Base-by-base conservation (phyloP, 2,888 invertebrate genomes). In the Trichacis sp. region DNA sequence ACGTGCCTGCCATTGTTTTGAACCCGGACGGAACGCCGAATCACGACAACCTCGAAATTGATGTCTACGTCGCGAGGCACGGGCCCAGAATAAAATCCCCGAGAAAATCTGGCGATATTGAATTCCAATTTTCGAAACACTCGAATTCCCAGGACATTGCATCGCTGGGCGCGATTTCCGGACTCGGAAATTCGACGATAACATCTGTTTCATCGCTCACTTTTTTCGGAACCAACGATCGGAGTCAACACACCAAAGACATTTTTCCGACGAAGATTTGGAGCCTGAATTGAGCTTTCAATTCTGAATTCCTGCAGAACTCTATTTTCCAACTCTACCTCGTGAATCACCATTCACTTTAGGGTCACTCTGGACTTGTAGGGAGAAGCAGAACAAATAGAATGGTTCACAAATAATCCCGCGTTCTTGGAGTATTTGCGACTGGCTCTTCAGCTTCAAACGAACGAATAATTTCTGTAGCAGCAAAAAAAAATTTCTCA, bases 11-110 rank as follows among this genome's bases (percentile, higher is more conserved):
- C 0, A 92, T 95, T 87, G 96, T 97, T 0, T 86, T 96, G 11
- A 95, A 96, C 76, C 88, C 93, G 14, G 96, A 96, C 74, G 96
- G 96, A 1, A 90, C 94, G 0, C 94, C 95, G 0, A 96, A 96
- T 84, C 94, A 95, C 0, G n/a, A 11, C 2, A 83, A 93, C 33
- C 92, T 94, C 0, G 92, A 96, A 12, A 95, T 97, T 55, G 96
- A 96, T 82, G 93, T 96, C 0, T 95, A 96, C 77, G 96, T 96
- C 24, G 95, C 94, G 0, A 88, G 95, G 2, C 88, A 96, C 1
- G 96, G 96, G 0, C 96, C 96, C 0, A 94, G 94, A 75, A 89
- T 89, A 64, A 88, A 83, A 65, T 68, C 73, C 11, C 5, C 2
- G 33, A 8, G 14, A 24, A 9, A 45, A 53, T 17, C 42, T 1